These are phyloP conservation scores for Ophion ventricosus DNA, from an alignment of 2,888 invertebrate genomes.

Conservation along the genomic window DNA sequence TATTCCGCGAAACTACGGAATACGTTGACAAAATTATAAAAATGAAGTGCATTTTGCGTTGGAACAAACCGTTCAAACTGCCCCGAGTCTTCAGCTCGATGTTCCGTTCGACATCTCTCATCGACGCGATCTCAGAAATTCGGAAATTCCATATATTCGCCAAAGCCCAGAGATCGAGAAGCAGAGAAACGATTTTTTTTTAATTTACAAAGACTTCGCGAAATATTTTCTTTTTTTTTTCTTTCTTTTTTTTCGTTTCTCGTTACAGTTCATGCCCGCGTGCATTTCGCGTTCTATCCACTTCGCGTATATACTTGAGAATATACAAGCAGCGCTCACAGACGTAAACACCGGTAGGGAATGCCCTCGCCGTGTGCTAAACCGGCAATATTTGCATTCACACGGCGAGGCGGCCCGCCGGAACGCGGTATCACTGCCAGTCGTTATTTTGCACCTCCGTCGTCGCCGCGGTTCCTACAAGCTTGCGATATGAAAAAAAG, in stretches of 20 bases:
- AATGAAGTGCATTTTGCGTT: too few species aligned
- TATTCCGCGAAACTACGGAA: too few species aligned
- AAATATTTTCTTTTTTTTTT: too few species aligned
- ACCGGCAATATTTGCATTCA: conserved; percentile 37
- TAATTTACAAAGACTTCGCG: too few species aligned
- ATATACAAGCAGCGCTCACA: not conserved
- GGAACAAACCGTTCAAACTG: too few species aligned
- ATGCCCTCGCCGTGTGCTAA: conserved; percentile 43
- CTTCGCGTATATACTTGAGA: conserved; percentile 18
- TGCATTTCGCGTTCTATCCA: conserved; percentile 29
- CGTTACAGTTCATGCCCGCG: conserved; percentile 52
- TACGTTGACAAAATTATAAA: too few species aligned
- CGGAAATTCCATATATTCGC: too few species aligned
- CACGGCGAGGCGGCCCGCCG: conserved; percentile 27
- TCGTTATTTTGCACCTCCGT: conserved; percentile 61
- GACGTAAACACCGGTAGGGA: not conserved
- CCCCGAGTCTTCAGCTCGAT: too few species aligned
- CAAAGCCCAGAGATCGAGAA: too few species aligned
- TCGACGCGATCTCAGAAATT: too few species aligned
- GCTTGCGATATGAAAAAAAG: conserved; percentile 53
- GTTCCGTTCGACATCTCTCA: too few species aligned
- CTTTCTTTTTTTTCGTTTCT: conserved; percentile 23
- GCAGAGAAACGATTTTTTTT: too few species aligned
- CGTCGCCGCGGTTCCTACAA: conserved; percentile 42
- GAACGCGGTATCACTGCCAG: conserved; percentile 58